Evolutionary conservation across 2,888 invertebrate species (phyloP).

Genomic region (Oscheius myriophilus): DNA sequence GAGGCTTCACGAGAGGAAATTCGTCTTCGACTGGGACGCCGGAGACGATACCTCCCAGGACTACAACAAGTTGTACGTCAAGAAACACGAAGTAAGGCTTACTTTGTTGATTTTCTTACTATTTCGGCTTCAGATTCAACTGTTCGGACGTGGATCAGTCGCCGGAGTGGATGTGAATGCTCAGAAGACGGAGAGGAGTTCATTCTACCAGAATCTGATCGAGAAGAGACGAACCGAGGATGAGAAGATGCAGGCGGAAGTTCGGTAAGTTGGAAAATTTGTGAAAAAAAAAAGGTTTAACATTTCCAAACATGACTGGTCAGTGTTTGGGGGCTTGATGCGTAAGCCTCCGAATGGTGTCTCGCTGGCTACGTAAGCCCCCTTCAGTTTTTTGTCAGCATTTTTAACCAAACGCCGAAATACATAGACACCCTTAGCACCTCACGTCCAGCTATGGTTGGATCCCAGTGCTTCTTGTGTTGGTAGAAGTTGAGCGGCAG

Average conservation of each 20-base stretch:
- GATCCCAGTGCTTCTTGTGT: too few relatives aligned
- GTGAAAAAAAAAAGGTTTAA: too few relatives aligned
- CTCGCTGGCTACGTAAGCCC: too few relatives aligned
- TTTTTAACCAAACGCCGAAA: too few relatives aligned
- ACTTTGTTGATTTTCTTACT: background rate
- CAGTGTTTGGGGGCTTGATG: too few relatives aligned
- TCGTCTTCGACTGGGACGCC: constrained; percentile 99
- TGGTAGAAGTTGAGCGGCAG: too few relatives aligned
- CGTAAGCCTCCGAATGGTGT: too few relatives aligned
- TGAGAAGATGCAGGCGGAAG: constrained; percentile 85
- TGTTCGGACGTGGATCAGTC: constrained; percentile 95
- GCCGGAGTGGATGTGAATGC: constrained; percentile 95
- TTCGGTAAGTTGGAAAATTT: background rate
- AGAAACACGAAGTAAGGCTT: constrained; percentile 82
- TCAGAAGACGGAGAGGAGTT: constrained; percentile 82
- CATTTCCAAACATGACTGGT: background rate
- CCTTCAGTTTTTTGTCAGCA: too few relatives aligned
- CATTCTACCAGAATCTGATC: constrained; percentile 93
- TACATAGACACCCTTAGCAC: too few relatives aligned
- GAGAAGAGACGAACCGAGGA: constrained; percentile 94
- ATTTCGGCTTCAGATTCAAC: constrained; percentile 78
- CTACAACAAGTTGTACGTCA: constrained; percentile 95
- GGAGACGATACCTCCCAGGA: constrained; percentile 96
- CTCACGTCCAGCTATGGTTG: too few relatives aligned
- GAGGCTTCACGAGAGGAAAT: constrained; percentile 94